Conservation (phyloP, 2,113 vertebrate genomes). For the Caranx ignobilis region DNA sequence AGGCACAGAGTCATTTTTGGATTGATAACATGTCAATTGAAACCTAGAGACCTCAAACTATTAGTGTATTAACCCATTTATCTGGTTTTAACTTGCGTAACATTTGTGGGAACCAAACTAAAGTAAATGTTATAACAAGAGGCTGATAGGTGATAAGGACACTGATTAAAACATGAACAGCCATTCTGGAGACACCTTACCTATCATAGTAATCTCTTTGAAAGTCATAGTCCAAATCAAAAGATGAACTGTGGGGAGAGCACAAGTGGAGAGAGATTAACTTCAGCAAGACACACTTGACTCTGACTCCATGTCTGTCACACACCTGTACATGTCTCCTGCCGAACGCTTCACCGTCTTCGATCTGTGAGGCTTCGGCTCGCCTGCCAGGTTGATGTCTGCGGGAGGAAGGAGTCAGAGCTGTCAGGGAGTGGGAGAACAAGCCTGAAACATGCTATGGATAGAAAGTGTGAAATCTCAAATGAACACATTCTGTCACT, state of each 20-base stretch:
- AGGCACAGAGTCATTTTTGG: too few relatives aligned
- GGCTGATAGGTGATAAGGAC: not conserved
- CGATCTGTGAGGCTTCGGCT: slow-evolving; percentile 91
- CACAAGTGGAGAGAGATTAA: not conserved
- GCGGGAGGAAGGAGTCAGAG: slow-evolving; percentile 4
- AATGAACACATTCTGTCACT: not conserved
- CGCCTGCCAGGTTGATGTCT: slow-evolving; percentile 94
- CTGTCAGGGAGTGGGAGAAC: not conserved
- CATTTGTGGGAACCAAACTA: too few relatives aligned
- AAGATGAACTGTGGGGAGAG: slow-evolving; percentile 85
- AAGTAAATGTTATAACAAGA: not conserved
- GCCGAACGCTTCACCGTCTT: slow-evolving; percentile 91
- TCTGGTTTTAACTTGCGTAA: too few relatives aligned
- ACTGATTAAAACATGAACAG: not conserved
- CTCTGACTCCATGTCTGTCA: not conserved
- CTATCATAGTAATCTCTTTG: slow-evolving; percentile 92
- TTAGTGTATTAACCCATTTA: too few relatives aligned
- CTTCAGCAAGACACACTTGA: not conserved
- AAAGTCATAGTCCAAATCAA: slow-evolving; percentile 92
- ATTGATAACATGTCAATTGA: too few relatives aligned
- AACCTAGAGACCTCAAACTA: not conserved
- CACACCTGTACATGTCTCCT: slow-evolving; percentile 93
- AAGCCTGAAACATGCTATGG: not conserved
- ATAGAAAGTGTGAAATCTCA: slow-evolving; percentile 6
- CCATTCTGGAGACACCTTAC: slow-evolving; percentile 69